phyloP scores from a whole-genome alignment of 2,113 vertebrate genomes.

The Peromyscus californicus region DNA sequence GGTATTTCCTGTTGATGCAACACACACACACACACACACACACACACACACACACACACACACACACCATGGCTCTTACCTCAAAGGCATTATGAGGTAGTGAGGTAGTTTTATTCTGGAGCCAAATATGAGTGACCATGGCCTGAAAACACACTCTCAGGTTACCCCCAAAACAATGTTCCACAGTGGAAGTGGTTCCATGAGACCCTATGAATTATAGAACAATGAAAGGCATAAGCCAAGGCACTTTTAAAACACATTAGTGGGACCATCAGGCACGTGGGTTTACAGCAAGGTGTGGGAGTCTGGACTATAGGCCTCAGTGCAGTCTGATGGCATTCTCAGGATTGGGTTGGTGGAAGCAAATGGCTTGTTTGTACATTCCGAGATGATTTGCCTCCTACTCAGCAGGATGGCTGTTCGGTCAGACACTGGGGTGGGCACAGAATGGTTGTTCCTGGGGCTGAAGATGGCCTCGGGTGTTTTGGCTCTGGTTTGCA shows the following conservation, averaged over 20 bases:
- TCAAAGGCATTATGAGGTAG: background rate
- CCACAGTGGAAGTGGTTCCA: background rate
- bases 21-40: background rate
- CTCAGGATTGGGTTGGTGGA: background rate
- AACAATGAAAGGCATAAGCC: background rate
- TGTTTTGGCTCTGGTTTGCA: background rate
- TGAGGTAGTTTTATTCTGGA: too few relatives aligned
- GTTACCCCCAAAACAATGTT: background rate
- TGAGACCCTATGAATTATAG: background rate
- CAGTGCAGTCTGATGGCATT: background rate
- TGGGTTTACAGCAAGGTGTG: background rate
- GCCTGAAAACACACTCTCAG: background rate
- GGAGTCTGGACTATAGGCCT: background rate
- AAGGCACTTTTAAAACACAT: background rate
- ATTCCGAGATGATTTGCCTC: background rate
- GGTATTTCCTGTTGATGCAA: background rate
- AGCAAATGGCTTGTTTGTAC: background rate
- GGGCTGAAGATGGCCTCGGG: background rate
- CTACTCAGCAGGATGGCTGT: background rate
- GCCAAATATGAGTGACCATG: background rate
- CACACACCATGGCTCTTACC: background rate
- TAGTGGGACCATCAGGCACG: background rate
- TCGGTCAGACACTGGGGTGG: background rate
- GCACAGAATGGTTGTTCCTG: background rate
- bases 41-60: background rate